Conservation (phyloP, 2,888 invertebrate genomes). For the Caenorhabditis drosophilae region DNA sequence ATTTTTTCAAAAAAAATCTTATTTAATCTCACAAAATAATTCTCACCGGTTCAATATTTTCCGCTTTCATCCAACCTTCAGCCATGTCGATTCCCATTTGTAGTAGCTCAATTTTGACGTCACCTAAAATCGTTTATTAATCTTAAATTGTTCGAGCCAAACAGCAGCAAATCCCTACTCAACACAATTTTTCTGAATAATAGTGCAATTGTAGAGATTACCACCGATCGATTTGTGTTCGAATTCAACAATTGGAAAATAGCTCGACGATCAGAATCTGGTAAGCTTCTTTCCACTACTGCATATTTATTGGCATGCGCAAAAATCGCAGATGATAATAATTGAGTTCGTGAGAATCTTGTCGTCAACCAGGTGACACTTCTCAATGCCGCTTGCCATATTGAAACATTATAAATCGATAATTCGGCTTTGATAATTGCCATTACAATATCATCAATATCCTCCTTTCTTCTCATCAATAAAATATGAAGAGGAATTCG, state of each 20-base stretch:
- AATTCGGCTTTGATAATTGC: conserved; percentile 45
- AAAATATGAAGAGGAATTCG: conserved; percentile 45
- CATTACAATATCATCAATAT: conserved; percentile 30
- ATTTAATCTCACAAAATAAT: too few relatives aligned
- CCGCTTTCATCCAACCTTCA: conserved; percentile 18
- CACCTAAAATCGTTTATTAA: too few relatives aligned
- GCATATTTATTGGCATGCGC: conserved; percentile 34
- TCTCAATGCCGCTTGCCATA: conserved; percentile 35
- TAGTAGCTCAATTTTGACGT: conserved; percentile 40
- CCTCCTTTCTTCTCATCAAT: conserved; percentile 34
- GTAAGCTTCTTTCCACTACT: conserved; percentile 16
- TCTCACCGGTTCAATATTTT: conserved; percentile 3
- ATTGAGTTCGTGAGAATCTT: conserved; percentile 35
- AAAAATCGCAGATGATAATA: conserved; percentile 35
- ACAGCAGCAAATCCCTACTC: too few relatives aligned
- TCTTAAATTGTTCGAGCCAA: too few relatives aligned
- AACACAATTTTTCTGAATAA: conserved; percentile 40
- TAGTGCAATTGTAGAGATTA: conserved; percentile 38
- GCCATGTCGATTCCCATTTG: conserved; percentile 39
- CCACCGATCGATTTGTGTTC: conserved; percentile 18
- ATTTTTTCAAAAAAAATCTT: too few relatives aligned
- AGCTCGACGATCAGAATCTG: conserved; percentile 13
- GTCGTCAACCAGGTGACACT: conserved; percentile 29
- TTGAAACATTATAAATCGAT: conserved; percentile 46
- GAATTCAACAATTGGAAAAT: conserved; percentile 26